Conservation (phyloP, 1,140 invertebrate genomes). For the Coenobita brevimanus region DNA sequence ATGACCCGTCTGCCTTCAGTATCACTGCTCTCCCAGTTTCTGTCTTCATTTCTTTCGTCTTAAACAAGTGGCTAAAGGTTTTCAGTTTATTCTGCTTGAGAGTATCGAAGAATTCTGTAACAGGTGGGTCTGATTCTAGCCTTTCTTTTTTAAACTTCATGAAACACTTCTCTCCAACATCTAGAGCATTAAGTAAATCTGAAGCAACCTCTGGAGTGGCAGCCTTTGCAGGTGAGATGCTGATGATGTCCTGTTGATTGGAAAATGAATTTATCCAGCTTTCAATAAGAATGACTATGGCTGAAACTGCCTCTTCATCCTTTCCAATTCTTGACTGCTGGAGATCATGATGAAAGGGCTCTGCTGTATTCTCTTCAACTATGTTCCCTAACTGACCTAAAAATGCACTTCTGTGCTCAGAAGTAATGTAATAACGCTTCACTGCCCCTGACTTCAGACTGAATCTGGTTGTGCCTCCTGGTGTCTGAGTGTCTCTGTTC, state of each 20-base stretch:
- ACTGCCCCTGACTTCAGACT: conserved; percentile 26
- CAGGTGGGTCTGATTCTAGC: background rate
- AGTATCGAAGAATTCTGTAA: background rate
- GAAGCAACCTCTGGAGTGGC: conserved; percentile 17
- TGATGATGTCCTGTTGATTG: too few species aligned
- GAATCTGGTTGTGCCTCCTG: conserved; percentile 4
- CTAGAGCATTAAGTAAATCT: conserved; percentile 18
- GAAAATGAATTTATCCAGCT: conserved; percentile 7
- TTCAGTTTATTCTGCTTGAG: conserved; percentile 8
- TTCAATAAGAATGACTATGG: background rate
- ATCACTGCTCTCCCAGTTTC: conserved; percentile 2
- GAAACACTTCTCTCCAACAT: conserved; percentile 7
- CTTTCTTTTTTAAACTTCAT: background rate
- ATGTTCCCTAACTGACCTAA: conserved; percentile 26
- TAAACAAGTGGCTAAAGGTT: too few species aligned
- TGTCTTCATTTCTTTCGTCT: too few species aligned
- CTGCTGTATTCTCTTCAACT: conserved; percentile 2
- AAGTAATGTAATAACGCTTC: background rate
- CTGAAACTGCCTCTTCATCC: conserved; percentile 20
- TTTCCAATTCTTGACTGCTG: background rate
- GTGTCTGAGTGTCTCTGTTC: conserved; percentile 27
- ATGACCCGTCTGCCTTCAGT: conserved; percentile 17
- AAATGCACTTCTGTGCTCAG: conserved; percentile 15
- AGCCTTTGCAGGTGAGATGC: conserved; percentile 8
- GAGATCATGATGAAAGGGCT: conserved; percentile 1